A percentile compares a stretch with the other conserved stretches of the same genome.
Conservation (phyloP, 2,113 vertebrate species). For the Ariopsis seemanni region DNA sequence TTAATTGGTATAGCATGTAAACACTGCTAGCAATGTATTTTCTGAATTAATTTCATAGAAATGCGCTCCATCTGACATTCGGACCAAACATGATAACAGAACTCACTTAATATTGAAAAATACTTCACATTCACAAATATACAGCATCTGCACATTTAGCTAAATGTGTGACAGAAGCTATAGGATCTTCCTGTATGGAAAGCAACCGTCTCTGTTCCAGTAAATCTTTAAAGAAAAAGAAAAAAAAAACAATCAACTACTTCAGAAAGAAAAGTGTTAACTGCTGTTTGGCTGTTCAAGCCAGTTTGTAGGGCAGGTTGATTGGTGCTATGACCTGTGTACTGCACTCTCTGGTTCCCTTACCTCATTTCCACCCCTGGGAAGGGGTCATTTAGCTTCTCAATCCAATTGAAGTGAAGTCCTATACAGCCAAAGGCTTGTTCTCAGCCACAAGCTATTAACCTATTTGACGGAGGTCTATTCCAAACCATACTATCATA, state of each 20-base stretch:
- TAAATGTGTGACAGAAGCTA: neutral
- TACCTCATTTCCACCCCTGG: conserved; percentile 29
- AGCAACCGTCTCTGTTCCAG: neutral
- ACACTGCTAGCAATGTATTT: neutral
- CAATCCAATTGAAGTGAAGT: conserved; percentile 45
- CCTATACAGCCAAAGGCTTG: conserved; percentile 38
- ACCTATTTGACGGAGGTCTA: conserved; percentile 50
- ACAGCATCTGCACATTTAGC: neutral
- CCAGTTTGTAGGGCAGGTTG: conserved; percentile 34
- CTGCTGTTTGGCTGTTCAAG: conserved; percentile 33
- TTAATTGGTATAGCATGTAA: neutral
- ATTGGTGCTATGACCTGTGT: conserved; percentile 37
- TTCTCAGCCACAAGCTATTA: conserved; percentile 46
- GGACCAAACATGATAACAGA: neutral
- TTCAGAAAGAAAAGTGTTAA: conserved; percentile 14
- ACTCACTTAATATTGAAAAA: neutral
- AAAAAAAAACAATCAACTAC: conserved; percentile 1
- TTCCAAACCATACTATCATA: conserved; percentile 38
- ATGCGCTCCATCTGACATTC: neutral
- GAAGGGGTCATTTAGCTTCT: conserved; percentile 40
- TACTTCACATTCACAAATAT: neutral
- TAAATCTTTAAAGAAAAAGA: neutral
- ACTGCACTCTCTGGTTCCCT: conserved; percentile 15
- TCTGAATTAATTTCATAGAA: neutral
- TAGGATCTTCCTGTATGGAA: neutral